A percentile compares a stretch with the other conserved stretches of the same genome.
phyloP scores from a whole-genome alignment of 2,797 vertebrate genomes.

The Lindbergichthys nudifrons region DNA sequence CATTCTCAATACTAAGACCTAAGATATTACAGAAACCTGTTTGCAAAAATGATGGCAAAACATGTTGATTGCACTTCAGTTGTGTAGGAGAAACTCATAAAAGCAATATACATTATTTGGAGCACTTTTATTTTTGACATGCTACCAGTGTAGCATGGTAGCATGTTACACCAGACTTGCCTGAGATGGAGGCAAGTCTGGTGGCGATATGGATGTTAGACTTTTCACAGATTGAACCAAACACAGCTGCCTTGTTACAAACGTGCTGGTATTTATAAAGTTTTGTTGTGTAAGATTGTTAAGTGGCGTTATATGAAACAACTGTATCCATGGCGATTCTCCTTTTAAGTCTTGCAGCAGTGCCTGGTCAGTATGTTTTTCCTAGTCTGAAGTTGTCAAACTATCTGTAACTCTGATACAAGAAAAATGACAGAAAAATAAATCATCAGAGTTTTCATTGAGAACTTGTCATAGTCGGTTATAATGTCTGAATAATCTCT shows the following conservation, averaged over 20 bases:
- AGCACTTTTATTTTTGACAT: background rate
- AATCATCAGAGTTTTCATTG: background rate
- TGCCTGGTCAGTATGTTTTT: background rate
- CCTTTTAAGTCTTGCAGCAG: background rate
- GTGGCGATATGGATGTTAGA: background rate
- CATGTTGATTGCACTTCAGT: background rate
- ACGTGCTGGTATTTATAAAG: background rate
- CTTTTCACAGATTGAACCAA: background rate
- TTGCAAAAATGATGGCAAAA: background rate
- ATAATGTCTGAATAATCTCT: conserved; percentile 29
- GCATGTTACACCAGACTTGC: too few species aligned
- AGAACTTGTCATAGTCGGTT: conserved; percentile 5
- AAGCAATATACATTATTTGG: background rate
- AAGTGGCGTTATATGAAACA: background rate
- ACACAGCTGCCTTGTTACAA: background rate
- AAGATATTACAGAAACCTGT: conserved; percentile 2
- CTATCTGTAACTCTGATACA: background rate
- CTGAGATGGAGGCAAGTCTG: background rate
- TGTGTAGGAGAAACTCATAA: background rate
- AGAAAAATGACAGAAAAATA: background rate
- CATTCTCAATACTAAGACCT: background rate
- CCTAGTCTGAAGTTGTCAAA: background rate
- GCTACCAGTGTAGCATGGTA: background rate
- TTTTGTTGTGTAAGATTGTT: conserved; percentile 3
- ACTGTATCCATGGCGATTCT: background rate